Conservation (phyloP, 1,140 invertebrate species). For the Stegodyphus dumicola region DNA sequence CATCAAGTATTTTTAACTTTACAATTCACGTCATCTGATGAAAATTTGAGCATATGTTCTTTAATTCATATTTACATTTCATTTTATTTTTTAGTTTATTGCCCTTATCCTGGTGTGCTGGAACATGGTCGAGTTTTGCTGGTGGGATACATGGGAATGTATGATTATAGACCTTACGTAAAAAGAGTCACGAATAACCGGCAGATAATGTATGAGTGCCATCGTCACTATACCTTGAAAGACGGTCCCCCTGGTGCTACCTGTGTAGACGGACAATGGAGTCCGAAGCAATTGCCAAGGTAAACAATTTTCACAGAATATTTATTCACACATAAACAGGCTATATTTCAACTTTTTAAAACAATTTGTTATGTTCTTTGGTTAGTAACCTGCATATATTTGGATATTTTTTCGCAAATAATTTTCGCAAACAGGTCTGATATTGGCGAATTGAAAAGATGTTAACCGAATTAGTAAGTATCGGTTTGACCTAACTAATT, state of each 20-base stretch:
- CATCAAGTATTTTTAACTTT: too few species aligned
- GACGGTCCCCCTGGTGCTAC: slow-evolving; percentile 91
- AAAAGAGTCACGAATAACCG: slow-evolving; percentile 90
- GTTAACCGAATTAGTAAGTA: too few species aligned
- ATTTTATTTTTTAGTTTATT: slow-evolving; percentile 78
- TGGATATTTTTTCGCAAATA: too few species aligned
- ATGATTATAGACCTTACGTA: slow-evolving; percentile 95
- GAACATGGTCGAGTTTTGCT: slow-evolving; percentile 91
- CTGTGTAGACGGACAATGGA: slow-evolving; percentile 91
- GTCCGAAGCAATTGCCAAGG: slow-evolving; percentile 71
- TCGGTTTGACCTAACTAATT: too few species aligned
- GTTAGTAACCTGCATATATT: too few species aligned
- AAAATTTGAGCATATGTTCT: too few species aligned
- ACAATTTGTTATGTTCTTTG: too few species aligned
- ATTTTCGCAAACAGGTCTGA: too few species aligned
- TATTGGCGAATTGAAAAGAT: too few species aligned
- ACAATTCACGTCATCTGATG: too few species aligned
- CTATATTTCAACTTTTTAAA: too few species aligned
- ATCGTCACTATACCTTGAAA: slow-evolving; percentile 86
- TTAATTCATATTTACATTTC: not conserved
- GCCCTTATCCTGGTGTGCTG: slow-evolving; percentile 92
- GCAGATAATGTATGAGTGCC: slow-evolving; percentile 96
- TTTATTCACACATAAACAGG: too few species aligned
- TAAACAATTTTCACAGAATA: not conserved
- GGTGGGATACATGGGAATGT: slow-evolving; percentile 96